Base-by-base conservation (phyloP, 2,888 invertebrate species). In the Euphydryas editha region DNA sequence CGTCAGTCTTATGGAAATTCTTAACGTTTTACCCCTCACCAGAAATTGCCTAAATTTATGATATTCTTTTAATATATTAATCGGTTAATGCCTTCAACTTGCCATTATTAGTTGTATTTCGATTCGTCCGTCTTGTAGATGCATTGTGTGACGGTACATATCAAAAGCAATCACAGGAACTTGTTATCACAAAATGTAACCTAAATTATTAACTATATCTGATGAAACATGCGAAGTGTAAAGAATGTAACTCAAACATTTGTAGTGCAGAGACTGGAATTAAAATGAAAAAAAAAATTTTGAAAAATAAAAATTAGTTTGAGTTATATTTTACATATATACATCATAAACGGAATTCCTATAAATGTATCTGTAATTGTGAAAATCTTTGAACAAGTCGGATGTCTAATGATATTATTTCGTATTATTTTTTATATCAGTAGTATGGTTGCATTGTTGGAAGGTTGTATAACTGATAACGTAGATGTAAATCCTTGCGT, bases 1-100 rank as follows among this genome's bases (percentile, higher is more conserved):
- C 85, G 88, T 86, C 87, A 84, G 84, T 90, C 87, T 90, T 88
- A 88, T 86, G 86, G 86, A 82, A 81, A 81, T 75, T 82, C 81
- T 83, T 85, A 82, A 83, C 80, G 54, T 54, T 54, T 54, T 54
- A 51, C 21, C 81, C 84, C 79, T 79, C 83, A 81, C 82, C 81
- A 62, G 81, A 84, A 80, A 81, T 84, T 87, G 89, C 89, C 89
- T 90, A 88, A 88, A 81, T 71, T 86, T 87, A 83, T 79, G 83
- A 83, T 88, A 85, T 87, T 87, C 82, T 87, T 90, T 87, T 84
- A 30, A 5, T 2, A 30, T 30, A n/a, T 72, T 78, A 84, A 83
- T 87, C 86, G 85, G 87, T 86, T 81, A 79, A 79, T 79, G 85
- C 88, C 88, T 84, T 77, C 69, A 72, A 86, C 88, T 90, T 89